phyloP scores from a whole-genome alignment of 2,888 invertebrate genomes.

The Ectemnius continuus region DNA sequence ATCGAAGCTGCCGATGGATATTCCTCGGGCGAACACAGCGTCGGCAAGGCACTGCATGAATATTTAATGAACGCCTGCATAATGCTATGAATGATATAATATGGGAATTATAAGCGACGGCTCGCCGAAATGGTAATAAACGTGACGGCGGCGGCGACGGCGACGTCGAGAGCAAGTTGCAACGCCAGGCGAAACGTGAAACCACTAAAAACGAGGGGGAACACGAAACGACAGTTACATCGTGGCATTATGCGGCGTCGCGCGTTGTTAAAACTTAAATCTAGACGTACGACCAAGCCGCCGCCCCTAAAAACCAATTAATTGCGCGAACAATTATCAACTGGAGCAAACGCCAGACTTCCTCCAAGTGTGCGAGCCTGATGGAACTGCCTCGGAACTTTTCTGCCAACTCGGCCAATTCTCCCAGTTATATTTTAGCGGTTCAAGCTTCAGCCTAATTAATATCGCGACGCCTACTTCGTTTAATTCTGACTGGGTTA shows the following conservation, averaged over 20 bases:
- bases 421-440: too few relatives aligned
- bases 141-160: background rate
- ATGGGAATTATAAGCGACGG: slow-evolving; percentile 19
- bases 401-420: background rate
- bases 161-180: background rate
- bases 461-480: too few relatives aligned
- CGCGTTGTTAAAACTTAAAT: slow-evolving; percentile 19
- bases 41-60: slow-evolving; percentile 35
- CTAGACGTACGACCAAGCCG: slow-evolving; percentile 9
- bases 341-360: slow-evolving; percentile 19
- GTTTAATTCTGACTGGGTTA: too few relatives aligned
- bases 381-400: background rate
- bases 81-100: slow-evolving; percentile 29
- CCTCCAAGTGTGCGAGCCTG: slow-evolving; percentile 1
- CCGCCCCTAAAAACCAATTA: background rate
- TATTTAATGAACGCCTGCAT: slow-evolving; percentile 39
- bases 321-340: slow-evolving; percentile 28
- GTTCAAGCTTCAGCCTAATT: too few relatives aligned
- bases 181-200: slow-evolving; percentile 2
- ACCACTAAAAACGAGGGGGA: slow-evolving; percentile 1
- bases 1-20: slow-evolving; percentile 29
- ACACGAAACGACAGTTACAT: background rate
- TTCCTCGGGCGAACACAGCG: slow-evolving; percentile 13
- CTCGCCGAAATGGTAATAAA: slow-evolving; percentile 5
- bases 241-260: slow-evolving; percentile 6